These are phyloP conservation scores for Menidia beryllina DNA, from an alignment of 2,113 vertebrate species.

Conservation along the genomic window DNA sequence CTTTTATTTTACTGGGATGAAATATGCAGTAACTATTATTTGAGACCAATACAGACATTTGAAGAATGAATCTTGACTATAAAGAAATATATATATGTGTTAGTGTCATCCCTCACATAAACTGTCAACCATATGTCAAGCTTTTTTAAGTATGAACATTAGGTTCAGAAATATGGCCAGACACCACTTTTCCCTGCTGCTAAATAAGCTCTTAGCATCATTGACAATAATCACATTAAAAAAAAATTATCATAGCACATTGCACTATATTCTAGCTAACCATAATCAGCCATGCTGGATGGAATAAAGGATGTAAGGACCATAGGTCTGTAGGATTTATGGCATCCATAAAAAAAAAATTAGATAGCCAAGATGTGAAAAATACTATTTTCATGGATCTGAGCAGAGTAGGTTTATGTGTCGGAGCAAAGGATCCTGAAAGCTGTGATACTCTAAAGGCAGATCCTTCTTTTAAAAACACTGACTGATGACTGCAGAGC, in stretches of 20 bases:
- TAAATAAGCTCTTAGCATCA: neutral
- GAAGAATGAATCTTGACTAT: too few relatives aligned
- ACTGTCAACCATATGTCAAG: too few relatives aligned
- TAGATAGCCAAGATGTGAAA: constrained; percentile 13
- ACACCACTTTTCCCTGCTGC: neutral
- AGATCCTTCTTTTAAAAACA: neutral
- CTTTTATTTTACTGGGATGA: too few relatives aligned
- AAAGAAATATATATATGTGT: too few relatives aligned
- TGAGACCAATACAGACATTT: too few relatives aligned
- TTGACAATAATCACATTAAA: too few relatives aligned
- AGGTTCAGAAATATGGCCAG: too few relatives aligned
- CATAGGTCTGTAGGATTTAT: neutral
- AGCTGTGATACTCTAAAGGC: neutral
- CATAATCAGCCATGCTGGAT: neutral
- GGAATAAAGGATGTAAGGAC: neutral
- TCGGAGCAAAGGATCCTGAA: neutral
- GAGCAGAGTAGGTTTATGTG: neutral
- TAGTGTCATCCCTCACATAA: too few relatives aligned
- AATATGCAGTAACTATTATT: too few relatives aligned
- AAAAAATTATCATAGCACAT: too few relatives aligned
- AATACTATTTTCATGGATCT: neutral
- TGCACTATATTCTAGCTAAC: neutral
- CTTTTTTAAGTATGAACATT: too few relatives aligned
- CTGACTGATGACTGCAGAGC: constrained; percentile 3
- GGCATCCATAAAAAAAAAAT: constrained; percentile 17